These are phyloP conservation scores for Graptemys geographica DNA, from an alignment of 2,797 vertebrate species.

Conservation along the genomic window DNA sequence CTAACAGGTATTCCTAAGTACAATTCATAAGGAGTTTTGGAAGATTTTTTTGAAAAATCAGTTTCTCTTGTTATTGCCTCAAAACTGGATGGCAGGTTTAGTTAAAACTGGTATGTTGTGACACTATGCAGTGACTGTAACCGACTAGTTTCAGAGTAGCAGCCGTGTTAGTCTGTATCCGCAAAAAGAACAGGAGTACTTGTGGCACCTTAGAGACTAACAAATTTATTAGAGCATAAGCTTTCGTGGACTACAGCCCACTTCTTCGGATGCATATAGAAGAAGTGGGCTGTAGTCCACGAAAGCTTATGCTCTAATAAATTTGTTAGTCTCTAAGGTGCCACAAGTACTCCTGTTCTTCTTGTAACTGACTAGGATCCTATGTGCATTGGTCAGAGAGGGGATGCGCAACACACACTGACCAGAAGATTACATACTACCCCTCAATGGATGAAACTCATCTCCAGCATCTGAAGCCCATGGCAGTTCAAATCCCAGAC, in stretches of 20 bases:
- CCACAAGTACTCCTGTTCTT: too few relatives aligned
- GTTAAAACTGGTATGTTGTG: not conserved
- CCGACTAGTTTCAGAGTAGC: not conserved
- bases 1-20: not conserved
- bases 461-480: not conserved
- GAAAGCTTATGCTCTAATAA: too few relatives aligned
- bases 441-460: not conserved
- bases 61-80: not conserved
- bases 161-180: too few relatives aligned
- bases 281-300: too few relatives aligned
- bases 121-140: not conserved
- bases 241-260: too few relatives aligned
- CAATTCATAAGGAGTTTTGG: not conserved
- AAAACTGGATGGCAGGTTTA: not conserved
- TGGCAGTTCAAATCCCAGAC: not conserved
- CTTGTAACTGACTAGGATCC: not conserved
- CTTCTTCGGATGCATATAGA: too few relatives aligned
- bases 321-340: too few relatives aligned
- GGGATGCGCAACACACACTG: not conserved
- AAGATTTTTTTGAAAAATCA: not conserved
- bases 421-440: not conserved
- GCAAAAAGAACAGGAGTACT: too few relatives aligned
- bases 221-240: too few relatives aligned
- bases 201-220: too few relatives aligned
- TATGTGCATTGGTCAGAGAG: not conserved